Base-by-base conservation (phyloP, 1,140 invertebrate genomes). In the Gerris buenoi region DNA sequence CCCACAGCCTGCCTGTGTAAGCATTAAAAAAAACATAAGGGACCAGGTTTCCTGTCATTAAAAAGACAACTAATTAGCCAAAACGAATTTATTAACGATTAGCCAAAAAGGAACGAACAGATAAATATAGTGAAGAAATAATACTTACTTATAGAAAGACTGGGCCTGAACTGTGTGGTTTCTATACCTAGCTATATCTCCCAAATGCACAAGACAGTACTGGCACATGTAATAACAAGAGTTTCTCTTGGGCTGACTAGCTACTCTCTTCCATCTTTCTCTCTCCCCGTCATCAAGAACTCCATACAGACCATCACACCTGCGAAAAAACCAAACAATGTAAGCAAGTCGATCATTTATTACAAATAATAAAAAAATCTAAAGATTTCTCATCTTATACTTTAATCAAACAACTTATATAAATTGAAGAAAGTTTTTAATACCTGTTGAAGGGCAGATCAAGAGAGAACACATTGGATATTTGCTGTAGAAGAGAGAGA, bases 141-240 rank as follows among this genome's bases (percentile, higher is more conserved):
- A 64, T 18, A 2, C 77, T 73, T 79, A 86, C 80, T 84, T 84
- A 76, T 90, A 90, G 76, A 87, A 90, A 18, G 82, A 85, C 76
- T 93, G 88, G 0, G 91, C 90, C 75, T 90, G 86, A 29, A 84
- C 81, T 68, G 85, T 84, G 75, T 90, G 87, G 73, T 89, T 88
- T 66, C 88, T 80, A 74, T 93, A 93, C 14, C 91, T 82, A 29
- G 90, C 88, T 76, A 93, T 84, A 76, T 93, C 91, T 2, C 91
- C 91, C 14, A 93, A 79, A 77, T 93, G 91, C 58, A 93, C 89
- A 26, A 92, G 80, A 75, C 89, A 92, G 77, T 93, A 87, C 72
- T 93, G 90, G 74, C 88, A 90, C 65, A 91, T 86, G 74, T 93
- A 93, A 65, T 88, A 81, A 73, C 87, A 89, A 1, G 88, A 89